phyloP scores from a whole-genome alignment of 2,113 vertebrate species.

The Lophura nycthemera region DNA sequence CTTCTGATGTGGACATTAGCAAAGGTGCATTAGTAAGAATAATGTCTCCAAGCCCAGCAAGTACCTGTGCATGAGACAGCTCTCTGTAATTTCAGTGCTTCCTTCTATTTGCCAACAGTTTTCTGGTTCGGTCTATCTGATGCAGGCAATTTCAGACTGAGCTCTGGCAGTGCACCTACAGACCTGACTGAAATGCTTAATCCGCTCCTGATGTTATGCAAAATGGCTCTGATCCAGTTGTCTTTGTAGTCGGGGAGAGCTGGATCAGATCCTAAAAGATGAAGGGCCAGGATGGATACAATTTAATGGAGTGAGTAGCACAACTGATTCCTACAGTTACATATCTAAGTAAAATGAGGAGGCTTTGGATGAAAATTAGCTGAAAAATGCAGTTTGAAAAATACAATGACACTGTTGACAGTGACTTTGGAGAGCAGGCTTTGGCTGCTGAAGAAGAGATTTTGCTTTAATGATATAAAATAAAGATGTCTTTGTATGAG shows the following conservation, averaged over 20 bases:
- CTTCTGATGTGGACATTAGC: conserved; percentile 56
- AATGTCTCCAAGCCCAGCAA: conserved; percentile 38
- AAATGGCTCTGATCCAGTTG: conserved; percentile 8
- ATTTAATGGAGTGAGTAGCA: conserved; percentile 32
- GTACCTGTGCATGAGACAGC: background rate
- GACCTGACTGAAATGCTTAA: conserved; percentile 52
- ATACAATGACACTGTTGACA: conserved; percentile 31
- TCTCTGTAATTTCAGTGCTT: conserved; percentile 52
- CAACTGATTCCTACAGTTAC: conserved; percentile 44
- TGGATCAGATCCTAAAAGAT: conserved; percentile 46
- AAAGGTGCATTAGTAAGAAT: conserved; percentile 64
- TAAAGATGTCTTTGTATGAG: conserved; percentile 14
- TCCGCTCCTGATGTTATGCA: background rate
- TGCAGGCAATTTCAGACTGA: conserved; percentile 31
- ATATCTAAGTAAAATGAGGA: conserved; percentile 51
- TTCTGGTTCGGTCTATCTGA: background rate
- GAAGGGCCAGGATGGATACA: conserved; percentile 37
- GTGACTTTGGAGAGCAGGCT: conserved; percentile 7
- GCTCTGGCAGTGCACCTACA: conserved; percentile 35
- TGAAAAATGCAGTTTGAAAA: conserved; percentile 7
- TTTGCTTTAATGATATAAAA: conserved; percentile 31
- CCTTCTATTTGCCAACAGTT: conserved; percentile 21
- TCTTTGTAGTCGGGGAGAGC: conserved; percentile 34
- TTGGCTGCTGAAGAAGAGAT: conserved; percentile 28
- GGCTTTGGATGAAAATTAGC: conserved; percentile 48